Evolutionary conservation across 2,797 vertebrate species (phyloP).

Genomic region (Tragelaphus oryx): DNA sequence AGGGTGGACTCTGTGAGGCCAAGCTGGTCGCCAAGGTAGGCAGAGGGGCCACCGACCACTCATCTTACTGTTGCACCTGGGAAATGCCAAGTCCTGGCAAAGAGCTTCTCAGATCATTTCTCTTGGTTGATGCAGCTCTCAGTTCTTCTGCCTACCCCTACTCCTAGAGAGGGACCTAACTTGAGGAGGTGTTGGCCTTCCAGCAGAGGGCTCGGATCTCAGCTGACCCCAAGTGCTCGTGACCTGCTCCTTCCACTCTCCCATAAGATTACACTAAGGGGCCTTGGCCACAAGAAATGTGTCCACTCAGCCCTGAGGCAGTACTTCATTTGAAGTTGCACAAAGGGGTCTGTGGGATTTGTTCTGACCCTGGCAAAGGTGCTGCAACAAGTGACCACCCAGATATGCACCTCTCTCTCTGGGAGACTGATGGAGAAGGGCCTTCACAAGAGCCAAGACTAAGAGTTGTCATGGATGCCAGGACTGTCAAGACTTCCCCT

Average conservation of each 20-base stretch:
- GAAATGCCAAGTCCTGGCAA: not conserved
- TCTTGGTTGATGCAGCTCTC: not conserved
- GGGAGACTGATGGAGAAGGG: not conserved
- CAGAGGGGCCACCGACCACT: not conserved
- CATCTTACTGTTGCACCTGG: not conserved
- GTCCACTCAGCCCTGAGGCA: not conserved
- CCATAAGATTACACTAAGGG: not conserved
- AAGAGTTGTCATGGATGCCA: not conserved
- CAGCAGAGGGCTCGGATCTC: not conserved
- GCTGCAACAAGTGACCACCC: not conserved
- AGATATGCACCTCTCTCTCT: not conserved
- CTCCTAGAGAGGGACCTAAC: not conserved
- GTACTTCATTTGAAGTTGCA: not conserved
- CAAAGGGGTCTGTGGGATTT: not conserved
- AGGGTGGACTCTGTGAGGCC: not conserved
- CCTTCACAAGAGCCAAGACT: not conserved
- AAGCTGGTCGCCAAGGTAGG: not conserved
- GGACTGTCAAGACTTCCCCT: not conserved
- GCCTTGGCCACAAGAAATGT: not conserved
- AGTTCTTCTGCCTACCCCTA: not conserved
- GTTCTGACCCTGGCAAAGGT: not conserved
- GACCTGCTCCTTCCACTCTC: not conserved
- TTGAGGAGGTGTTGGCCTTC: not conserved
- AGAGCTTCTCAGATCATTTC: not conserved
- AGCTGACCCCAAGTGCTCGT: not conserved